Evolutionary conservation across 2,113 vertebrate genomes (phyloP).

Genomic region (Trochalopteron elliotii): DNA sequence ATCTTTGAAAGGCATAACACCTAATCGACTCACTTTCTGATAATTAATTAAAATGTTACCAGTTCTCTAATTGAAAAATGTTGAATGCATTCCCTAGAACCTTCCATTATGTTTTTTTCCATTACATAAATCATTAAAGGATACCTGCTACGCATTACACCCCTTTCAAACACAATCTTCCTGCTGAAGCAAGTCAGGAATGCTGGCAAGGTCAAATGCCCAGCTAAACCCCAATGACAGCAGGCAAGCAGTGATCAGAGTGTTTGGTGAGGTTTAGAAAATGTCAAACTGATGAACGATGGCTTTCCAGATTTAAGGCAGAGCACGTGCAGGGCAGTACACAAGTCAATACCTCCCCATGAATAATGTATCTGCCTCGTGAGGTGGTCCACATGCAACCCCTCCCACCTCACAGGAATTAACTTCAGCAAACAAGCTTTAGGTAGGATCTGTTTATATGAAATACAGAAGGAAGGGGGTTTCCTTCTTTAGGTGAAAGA

Average conservation of each 20-base stretch:
- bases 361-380: not conserved
- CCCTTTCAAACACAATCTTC: conserved; percentile 11
- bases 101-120: not conserved
- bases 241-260: not conserved
- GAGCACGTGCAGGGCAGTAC: not conserved
- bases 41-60: conserved; percentile 38
- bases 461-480: not conserved
- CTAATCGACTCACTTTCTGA: not conserved
- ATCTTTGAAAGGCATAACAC: not conserved
- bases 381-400: not conserved
- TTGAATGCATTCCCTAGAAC: not conserved
- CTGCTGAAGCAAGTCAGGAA: not conserved
- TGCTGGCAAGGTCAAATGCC: conserved; percentile 37
- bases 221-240: not conserved
- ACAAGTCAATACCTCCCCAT: conserved; percentile 21
- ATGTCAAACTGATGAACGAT: conserved; percentile 23
- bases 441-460: not conserved
- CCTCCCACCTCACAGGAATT: not conserved
- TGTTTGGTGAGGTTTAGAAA: not conserved
- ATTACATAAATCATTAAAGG: conserved; percentile 40
- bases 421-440: not conserved
- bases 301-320: conserved; percentile 29
- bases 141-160: not conserved
- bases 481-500: not conserved
- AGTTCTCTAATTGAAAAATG: conserved; percentile 27